phyloP scores from a whole-genome alignment of 2,113 vertebrate species.

The Actinemys pallida region DNA sequence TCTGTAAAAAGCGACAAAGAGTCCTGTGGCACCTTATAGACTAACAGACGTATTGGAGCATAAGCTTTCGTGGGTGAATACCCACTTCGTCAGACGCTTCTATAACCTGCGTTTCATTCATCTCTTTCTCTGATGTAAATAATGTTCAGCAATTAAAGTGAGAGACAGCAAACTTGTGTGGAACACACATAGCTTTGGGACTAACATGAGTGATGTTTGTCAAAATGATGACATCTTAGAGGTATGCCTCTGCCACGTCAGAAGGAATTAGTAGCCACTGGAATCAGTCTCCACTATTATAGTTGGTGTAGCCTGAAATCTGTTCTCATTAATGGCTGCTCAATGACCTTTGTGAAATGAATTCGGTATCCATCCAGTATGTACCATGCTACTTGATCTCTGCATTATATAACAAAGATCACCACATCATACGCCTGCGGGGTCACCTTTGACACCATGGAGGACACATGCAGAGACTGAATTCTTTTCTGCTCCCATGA shows the following conservation, averaged over 20 bases:
- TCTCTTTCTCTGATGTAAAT: neutral
- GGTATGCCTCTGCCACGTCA: neutral
- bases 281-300: neutral
- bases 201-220: neutral
- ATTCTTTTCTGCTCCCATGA: neutral
- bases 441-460: neutral
- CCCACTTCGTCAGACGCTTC: neutral
- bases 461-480: neutral
- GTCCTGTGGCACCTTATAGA: too few relatives aligned
- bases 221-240: conserved; percentile 21
- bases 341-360: neutral
- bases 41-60: too few relatives aligned
- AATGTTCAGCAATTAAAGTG: conserved; percentile 18
- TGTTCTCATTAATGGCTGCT: neutral
- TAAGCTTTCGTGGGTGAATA: too few relatives aligned
- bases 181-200: neutral
- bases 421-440: neutral
- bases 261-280: neutral
- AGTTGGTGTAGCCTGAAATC: neutral
- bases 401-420: neutral
- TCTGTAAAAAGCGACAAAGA: too few relatives aligned
- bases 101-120: neutral
- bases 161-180: neutral
- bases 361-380: neutral
- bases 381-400: neutral